Base-by-base conservation (phyloP, 2,888 invertebrate species). In the Leptopilina drosophilae region DNA sequence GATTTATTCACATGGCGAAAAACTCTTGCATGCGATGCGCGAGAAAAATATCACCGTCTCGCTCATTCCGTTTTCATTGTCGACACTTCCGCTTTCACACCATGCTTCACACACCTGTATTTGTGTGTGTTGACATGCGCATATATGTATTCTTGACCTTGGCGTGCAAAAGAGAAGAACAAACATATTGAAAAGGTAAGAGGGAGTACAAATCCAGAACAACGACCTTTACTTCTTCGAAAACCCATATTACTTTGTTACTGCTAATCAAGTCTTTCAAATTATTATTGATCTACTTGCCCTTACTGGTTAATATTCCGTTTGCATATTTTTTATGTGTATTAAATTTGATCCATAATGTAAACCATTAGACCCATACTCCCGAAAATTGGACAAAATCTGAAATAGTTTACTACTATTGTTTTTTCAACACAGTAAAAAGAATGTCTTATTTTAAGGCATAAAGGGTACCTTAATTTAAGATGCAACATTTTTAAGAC, bases 1-100 rank as follows among this genome's bases (percentile, higher is more conserved):
- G 33, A 33, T 33, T 33, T 33, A 33, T 33, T 33, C 33, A 33
- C 33, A 33, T 33, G 33, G 14, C 15, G 9, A 42, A 40, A 15
- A 42, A 42, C 49, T 56, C 40, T 42, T 42, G 56, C 53, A 56
- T 20, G n/a, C 53, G 4, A 73, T 40, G 7, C 49, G 56, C n/a
- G 56, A 73, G 56, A 56, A 56, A n/a, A 73, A 73, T 73, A 73
- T 62, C 62, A 62, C 56, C 56, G 73, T 73, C 73, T 73, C 56
- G 56, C 1, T 33, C 73, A 56, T 73, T 56, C 73, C 73, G 73
- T 73, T 73, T 73, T 56, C 73, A 73, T 73, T 56, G 40, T 33
- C 73, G 73, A 56, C 73, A 73, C 73, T 73, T 73, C 73, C 73
- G 73, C 56, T 73, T 73, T 73, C 56, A 73, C 73, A 73, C 53